phyloP scores from a whole-genome alignment of 1,140 invertebrate genomes.

The Drosophila oshimai region DNA sequence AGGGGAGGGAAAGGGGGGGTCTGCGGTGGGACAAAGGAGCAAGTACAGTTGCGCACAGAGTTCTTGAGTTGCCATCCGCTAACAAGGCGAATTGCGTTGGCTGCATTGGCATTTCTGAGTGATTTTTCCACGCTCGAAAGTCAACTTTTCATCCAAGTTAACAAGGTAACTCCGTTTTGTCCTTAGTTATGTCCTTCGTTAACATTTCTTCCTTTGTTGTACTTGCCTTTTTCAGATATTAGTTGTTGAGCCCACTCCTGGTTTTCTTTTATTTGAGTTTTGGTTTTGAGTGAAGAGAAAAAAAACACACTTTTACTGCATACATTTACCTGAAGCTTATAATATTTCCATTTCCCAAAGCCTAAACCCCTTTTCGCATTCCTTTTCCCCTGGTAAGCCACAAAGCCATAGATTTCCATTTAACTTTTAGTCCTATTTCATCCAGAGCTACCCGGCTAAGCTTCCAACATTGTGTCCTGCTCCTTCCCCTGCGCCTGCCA shows the following conservation, averaged over 20 bases:
- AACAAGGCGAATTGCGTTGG: constrained; percentile 38
- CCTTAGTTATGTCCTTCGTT: neutral
- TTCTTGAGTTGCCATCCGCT: constrained; percentile 9
- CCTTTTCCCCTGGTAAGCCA: constrained; percentile 34
- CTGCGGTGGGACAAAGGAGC: neutral
- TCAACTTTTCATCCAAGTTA: constrained; percentile 35
- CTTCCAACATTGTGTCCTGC: constrained; percentile 35
- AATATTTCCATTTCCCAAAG: constrained; percentile 31
- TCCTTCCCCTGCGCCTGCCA: constrained; percentile 5
- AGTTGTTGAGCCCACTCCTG: constrained; percentile 22
- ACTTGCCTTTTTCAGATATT: constrained; percentile 12
- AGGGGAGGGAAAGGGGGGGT: neutral
- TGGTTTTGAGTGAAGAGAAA: constrained; percentile 7
- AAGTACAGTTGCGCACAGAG: constrained; percentile 22
- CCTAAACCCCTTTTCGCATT: constrained; percentile 13
- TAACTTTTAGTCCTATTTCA: constrained; percentile 65
- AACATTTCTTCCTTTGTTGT: neutral
- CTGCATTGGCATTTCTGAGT: constrained; percentile 25
- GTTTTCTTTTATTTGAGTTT: constrained; percentile 33
- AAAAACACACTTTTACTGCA: constrained; percentile 15
- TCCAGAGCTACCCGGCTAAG: constrained; percentile 40
- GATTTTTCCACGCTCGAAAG: constrained; percentile 25
- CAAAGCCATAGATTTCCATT: constrained; percentile 78
- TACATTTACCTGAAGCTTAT: constrained; percentile 42
- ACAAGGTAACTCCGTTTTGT: constrained; percentile 14